Base-by-base conservation (phyloP, 1,140 invertebrate species). In the Drosophila cardini region DNA sequence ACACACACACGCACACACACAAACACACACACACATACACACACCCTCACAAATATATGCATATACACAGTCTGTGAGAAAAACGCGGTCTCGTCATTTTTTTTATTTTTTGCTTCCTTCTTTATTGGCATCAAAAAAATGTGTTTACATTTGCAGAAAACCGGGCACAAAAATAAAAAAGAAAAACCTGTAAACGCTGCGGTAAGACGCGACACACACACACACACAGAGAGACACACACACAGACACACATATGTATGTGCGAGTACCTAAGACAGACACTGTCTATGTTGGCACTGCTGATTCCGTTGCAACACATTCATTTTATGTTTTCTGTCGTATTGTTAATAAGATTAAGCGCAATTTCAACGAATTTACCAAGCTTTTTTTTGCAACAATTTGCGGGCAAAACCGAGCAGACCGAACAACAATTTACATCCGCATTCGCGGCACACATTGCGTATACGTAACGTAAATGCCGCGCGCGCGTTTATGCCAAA, bases 141-240 rank as follows among this genome's bases (percentile, higher is more conserved):
- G 70, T 74, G 72, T 74, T 74, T 74, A 74, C 72, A 74, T 74
- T 70, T 38, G 36, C 65, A 62, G n/a, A 48, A 74, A 74, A 55
- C 62, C 61, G 62, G 53, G 38, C 11, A 72, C n/a, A 53, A 45
- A 13, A 18, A 52, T 8, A 16, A 58, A 34, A 52, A 34, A 42
- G 15, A 36, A 30, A 18, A 38, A 53, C 18, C 18, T 16, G 45
- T 62, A 48, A 56, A 30, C 42, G 52, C 13, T 64, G 42, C 42
- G 34, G 48, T 64, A 65, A 72, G 53, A 67, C 63, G 61, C 58
- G 26, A 16, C 2, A 60, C 21, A 60, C 53, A 57, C 2, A 36
- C 60, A 53, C 26, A 18, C 15, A 53, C 13, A 64, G 40, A 57
- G 10, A 40, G 16, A n/a, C n/a, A 11, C 6, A 34, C 26, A 42